Evolutionary conservation across 1,140 invertebrate genomes (phyloP), one percentile per base, ranked within the genome.

Genomic region (Idris sp.): DNA sequence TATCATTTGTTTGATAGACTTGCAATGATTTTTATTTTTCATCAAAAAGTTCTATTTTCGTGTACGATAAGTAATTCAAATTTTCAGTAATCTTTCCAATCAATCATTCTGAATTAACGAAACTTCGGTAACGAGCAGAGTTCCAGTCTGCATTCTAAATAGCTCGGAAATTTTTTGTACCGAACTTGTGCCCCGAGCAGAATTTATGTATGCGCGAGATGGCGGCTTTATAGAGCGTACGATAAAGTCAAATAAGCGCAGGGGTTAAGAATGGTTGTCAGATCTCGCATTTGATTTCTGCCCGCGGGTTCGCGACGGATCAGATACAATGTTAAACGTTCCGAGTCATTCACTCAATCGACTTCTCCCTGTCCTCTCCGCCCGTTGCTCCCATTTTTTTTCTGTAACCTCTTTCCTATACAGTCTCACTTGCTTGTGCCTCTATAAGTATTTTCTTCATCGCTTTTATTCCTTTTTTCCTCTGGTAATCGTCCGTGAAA

Each of bases 271-370:
- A 80, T 76, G 73, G 54, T 61, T 76, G 72, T 79, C 48, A 75
- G 79, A 79, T 82, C 80, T 77, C 48, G 80, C 82, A 79, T 82
- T 81, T 82, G 49, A 76, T 73, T 53, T 64, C 61, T 68, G 78
- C 79, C 74, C 59, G 38, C 65, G 71, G 79, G 79, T 56, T 81
- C 77, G 46, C 71, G 73, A 69, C 69, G 71, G 76, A 83, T 81
- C 81, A 77, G 81, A 83, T 83, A 82, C 82, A 82, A 82, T 81
- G 81, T 83, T 83, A 83, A 82, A 74, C 80, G 79, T 81, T 78
- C 77, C 76, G 77, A 80, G 80, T 79, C 79, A 83, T 82, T 83
- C 81, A 81, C 75, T 82, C 79, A 77, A 44, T 69, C 71, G 68
- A 9, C 10, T 1, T 28, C 19, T 35, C 15, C 19, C 35, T 9